Conservation (phyloP, 1,140 invertebrate genomes). For the Xylocopa sonorina region DNA sequence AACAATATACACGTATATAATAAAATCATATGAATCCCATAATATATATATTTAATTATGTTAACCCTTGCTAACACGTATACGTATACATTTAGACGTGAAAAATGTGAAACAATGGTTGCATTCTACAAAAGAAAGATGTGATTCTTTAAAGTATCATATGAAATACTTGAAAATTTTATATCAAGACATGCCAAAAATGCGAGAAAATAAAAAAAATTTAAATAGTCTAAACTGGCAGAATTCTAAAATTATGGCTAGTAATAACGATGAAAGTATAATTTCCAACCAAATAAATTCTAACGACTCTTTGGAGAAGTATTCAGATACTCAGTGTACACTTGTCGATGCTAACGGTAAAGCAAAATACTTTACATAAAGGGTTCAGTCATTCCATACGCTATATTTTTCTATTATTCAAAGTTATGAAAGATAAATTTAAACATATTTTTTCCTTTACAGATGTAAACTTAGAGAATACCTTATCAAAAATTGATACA, state of each 20-base stretch:
- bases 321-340: background rate
- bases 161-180: conserved; percentile 77
- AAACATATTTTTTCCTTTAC: background rate
- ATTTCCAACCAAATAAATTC: background rate
- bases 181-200: conserved; percentile 59
- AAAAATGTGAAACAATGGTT: conserved; percentile 75
- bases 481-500: background rate
- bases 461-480: background rate
- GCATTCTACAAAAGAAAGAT: conserved; percentile 75
- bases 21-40: no score
- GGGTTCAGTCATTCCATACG: conserved; percentile 10
- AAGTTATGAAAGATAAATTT: background rate
- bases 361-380: background rate
- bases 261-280: conserved; percentile 6
- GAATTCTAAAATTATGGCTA: background rate
- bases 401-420: background rate
- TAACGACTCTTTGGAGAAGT: conserved; percentile 30
- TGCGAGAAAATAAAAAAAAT: conserved; percentile 6
- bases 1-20: background rate
- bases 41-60: background rate
- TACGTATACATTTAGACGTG: conserved; percentile 48
- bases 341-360: conserved; percentile 7
- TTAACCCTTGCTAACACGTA: no score
- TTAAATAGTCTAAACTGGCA: background rate
- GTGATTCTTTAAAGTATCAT: conserved; percentile 74